Evolutionary conservation across 2,113 vertebrate species (phyloP).

Genomic region (Nothoprocta perdicaria): DNA sequence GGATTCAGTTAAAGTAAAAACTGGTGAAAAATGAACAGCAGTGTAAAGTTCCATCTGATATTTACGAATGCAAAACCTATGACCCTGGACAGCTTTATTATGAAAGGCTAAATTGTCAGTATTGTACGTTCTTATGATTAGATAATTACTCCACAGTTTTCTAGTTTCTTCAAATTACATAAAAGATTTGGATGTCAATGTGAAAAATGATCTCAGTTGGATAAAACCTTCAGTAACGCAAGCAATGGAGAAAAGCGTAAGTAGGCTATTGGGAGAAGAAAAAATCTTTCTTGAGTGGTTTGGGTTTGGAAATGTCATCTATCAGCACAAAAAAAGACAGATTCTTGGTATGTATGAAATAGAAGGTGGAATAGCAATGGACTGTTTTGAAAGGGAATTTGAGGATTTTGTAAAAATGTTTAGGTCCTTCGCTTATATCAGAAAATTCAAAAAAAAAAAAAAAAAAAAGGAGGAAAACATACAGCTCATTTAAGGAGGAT

Average conservation of each 20-base stretch:
- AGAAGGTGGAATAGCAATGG: not conserved
- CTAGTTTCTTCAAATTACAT: not conserved
- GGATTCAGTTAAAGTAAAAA: slow-evolving; percentile 21
- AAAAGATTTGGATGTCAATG: not conserved
- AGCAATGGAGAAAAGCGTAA: not conserved
- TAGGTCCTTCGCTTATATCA: not conserved
- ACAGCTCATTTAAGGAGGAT: not conserved
- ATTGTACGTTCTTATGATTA: not conserved
- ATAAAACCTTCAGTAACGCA: not conserved
- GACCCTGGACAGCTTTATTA: not conserved
- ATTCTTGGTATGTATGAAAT: not conserved
- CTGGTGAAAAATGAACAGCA: not conserved
- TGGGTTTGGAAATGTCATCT: not conserved
- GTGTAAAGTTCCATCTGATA: not conserved
- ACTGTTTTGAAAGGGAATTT: not conserved
- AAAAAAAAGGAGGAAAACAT: no score
- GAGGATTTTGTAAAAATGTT: not conserved
- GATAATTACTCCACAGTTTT: not conserved
- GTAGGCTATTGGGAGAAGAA: not conserved
- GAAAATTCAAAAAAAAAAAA: no score
- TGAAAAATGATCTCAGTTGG: not conserved
- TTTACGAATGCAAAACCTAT: not conserved
- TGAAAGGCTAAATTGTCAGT: not conserved
- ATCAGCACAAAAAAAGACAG: not conserved
- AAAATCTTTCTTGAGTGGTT: not conserved